These are phyloP conservation scores for Triplophysa yarkandensis DNA, from an alignment of 2,797 vertebrate genomes.

Conservation along the genomic window DNA sequence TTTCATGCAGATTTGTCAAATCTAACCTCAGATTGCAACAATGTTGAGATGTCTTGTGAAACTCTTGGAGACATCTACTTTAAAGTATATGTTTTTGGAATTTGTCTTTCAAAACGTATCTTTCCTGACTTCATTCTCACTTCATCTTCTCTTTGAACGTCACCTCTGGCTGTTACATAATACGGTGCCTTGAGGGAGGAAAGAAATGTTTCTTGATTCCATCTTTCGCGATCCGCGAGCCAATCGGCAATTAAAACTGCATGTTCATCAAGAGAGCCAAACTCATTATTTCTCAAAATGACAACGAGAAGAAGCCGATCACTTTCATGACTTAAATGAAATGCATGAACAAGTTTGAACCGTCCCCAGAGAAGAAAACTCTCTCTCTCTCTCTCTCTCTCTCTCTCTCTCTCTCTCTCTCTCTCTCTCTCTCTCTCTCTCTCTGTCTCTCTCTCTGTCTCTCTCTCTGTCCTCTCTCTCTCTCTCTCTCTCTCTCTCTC, in stretches of 20 bases:
- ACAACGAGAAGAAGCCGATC: slow-evolving; percentile 26
- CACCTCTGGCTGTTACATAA: slow-evolving; percentile 42
- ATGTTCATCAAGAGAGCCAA: slow-evolving; percentile 60
- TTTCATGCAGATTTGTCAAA: too few species aligned
- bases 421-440: too few species aligned
- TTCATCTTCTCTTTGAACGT: slow-evolving; percentile 25
- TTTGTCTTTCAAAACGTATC: too few species aligned
- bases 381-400: neutral
- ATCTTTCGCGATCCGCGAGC: slow-evolving; percentile 55
- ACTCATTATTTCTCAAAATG: slow-evolving; percentile 65
- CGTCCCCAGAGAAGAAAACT: slow-evolving; percentile 9
- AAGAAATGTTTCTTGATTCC: slow-evolving; percentile 18
- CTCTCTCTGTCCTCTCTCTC: too few species aligned
- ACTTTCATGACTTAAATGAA: slow-evolving; percentile 10
- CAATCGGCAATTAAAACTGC: slow-evolving; percentile 69
- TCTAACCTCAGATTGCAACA: too few species aligned
- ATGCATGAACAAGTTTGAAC: slow-evolving; percentile 10
- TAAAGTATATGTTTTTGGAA: too few species aligned
- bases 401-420: too few species aligned
- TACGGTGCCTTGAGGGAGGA: neutral
- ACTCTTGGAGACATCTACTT: too few species aligned
- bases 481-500: too few species aligned
- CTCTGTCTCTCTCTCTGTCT: too few species aligned
- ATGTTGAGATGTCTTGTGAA: too few species aligned
- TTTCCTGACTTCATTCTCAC: slow-evolving; percentile 30